Evolutionary conservation across 1,140 invertebrate genomes (phyloP).

Genomic region (Drosophila setifemur): DNA sequence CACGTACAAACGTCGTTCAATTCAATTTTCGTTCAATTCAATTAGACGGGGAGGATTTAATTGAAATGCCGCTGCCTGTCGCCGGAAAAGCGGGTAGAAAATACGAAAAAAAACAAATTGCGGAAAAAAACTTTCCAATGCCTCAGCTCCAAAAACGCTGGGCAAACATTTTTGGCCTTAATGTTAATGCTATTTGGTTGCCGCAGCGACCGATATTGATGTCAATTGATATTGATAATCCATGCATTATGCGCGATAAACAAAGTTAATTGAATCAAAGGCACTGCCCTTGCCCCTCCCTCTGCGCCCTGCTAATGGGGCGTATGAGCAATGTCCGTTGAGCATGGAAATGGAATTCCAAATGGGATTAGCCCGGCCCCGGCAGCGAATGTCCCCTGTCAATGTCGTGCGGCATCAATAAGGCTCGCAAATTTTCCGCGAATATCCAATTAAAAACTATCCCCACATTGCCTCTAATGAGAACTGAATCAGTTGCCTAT

Average conservation of each 20-base stretch:
- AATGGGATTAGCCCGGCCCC: constrained; percentile 22
- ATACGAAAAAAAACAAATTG: neutral
- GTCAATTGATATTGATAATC: constrained; percentile 65
- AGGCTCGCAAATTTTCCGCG: neutral
- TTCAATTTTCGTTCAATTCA: constrained; percentile 59
- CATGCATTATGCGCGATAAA: constrained; percentile 63
- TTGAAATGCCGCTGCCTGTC: constrained; percentile 49
- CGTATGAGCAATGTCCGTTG: constrained; percentile 34
- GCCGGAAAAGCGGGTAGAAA: constrained; percentile 4
- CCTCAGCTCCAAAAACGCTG: constrained; percentile 35
- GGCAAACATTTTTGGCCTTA: constrained; percentile 24
- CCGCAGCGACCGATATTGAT: constrained; percentile 43
- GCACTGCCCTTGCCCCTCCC: neutral
- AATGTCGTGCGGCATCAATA: neutral
- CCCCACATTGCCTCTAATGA: too few species aligned
- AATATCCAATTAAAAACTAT: neutral
- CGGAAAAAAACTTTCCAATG: constrained; percentile 32
- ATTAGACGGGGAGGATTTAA: constrained; percentile 50
- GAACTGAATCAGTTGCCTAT: too few species aligned
- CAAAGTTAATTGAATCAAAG: constrained; percentile 62
- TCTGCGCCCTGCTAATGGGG: constrained; percentile 5
- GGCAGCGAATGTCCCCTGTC: neutral
- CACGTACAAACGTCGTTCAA: constrained; percentile 17
- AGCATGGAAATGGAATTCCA: constrained; percentile 9
- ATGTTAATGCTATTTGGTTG: constrained; percentile 29